These are phyloP conservation scores for Karalla daura DNA, from an alignment of 2,797 vertebrate species.

Conservation along the genomic window DNA sequence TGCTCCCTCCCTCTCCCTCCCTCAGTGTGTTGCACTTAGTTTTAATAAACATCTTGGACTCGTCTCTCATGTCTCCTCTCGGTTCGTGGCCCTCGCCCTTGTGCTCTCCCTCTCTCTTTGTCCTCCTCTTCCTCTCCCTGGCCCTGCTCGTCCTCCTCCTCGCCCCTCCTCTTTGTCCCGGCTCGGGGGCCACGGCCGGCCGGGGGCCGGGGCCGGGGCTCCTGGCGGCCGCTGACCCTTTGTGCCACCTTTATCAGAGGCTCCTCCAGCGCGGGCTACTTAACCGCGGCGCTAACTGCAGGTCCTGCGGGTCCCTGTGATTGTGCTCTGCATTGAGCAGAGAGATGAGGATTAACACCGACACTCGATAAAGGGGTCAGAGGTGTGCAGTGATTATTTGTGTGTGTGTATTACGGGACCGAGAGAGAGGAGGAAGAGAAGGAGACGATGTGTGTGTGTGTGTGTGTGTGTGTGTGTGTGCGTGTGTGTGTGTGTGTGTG, in stretches of 20 bases:
- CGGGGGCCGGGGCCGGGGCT: slow-evolving; percentile 60
- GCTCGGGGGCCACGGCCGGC: slow-evolving; percentile 70
- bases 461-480: slow-evolving; percentile 59
- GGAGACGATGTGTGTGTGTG: slow-evolving; percentile 32
- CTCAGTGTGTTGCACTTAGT: too few relatives aligned
- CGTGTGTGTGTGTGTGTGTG: slow-evolving; percentile 30
- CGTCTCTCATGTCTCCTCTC: slow-evolving; percentile 36
- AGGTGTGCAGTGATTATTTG: slow-evolving; percentile 85
- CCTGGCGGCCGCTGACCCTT: slow-evolving; percentile 77
- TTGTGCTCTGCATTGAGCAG: slow-evolving; percentile 82
- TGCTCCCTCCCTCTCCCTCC: too few relatives aligned
- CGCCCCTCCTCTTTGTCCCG: slow-evolving; percentile 66
- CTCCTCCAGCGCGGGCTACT: slow-evolving; percentile 81
- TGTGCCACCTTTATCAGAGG: slow-evolving; percentile 82
- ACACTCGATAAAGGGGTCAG: slow-evolving; percentile 87
- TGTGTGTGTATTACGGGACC: slow-evolving; percentile 73
- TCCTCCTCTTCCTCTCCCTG: slow-evolving; percentile 60
- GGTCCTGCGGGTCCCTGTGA: slow-evolving; percentile 82
- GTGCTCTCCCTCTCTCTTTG: slow-evolving; percentile 60
- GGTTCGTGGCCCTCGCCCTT: slow-evolving; percentile 52
- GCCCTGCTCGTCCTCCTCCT: slow-evolving; percentile 49
- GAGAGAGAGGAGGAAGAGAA: slow-evolving; percentile 57
- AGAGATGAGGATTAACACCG: slow-evolving; percentile 85
- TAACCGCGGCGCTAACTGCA: slow-evolving; percentile 81
- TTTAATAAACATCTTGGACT: slow-evolving; percentile 39